Percentiles rank a stretch among this genome's conserved stretches.
Conservation (phyloP, 2,888 invertebrate genomes). For the Lithophane ornitopus region DNA sequence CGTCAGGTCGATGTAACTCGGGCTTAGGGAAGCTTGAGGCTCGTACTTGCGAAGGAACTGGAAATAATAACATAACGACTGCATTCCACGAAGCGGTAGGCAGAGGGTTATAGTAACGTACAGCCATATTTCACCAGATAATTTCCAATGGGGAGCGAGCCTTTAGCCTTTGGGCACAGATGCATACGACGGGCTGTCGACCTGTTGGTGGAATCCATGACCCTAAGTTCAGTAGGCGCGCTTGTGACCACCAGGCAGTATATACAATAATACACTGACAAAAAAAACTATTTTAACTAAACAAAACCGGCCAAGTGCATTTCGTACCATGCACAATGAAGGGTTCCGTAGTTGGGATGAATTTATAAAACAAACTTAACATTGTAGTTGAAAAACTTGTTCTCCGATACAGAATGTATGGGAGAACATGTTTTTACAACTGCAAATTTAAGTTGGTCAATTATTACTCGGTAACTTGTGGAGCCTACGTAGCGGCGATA, state of each 20-base stretch:
- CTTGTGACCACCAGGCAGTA: background rate
- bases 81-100: background rate
- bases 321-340: too few relatives aligned
- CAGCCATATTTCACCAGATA: background rate
- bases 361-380: too few relatives aligned
- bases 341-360: too few relatives aligned
- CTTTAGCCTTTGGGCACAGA: background rate
- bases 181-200: too few relatives aligned
- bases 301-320: too few relatives aligned
- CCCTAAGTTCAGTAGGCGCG: too few relatives aligned
- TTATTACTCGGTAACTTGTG: too few relatives aligned
- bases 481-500: too few relatives aligned
- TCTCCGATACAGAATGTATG: too few relatives aligned
- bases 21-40: constrained; percentile 92
- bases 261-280: background rate
- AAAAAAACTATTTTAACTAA: background rate
- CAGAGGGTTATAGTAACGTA: background rate
- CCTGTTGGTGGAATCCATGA: background rate
- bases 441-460: too few relatives aligned
- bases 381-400: too few relatives aligned
- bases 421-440: too few relatives aligned
- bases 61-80: constrained; percentile 13
- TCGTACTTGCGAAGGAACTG: constrained; percentile 90
- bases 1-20: constrained; percentile 97
- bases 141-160: background rate